A percentile compares a stretch with the other conserved stretches of the same genome.
Conservation (phyloP, 1,140 invertebrate species). For the Bacillus rossius region DNA sequence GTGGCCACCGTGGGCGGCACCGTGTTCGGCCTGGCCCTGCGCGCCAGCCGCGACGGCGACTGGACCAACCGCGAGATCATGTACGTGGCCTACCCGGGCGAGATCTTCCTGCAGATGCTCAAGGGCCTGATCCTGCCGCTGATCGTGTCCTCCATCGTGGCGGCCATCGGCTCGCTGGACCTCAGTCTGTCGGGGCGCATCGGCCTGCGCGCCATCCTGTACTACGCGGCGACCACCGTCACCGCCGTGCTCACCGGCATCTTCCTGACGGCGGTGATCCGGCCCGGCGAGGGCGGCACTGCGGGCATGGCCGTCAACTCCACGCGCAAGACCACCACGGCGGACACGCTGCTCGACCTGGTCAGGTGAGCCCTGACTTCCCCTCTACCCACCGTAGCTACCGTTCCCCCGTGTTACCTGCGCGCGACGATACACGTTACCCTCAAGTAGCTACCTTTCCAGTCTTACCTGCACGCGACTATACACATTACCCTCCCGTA, state of each 20-base stretch:
- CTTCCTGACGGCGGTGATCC: slow-evolving; percentile 75
- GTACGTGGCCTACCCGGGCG: slow-evolving; percentile 86
- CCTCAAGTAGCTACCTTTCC: too few relatives aligned
- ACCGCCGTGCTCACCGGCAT: slow-evolving; percentile 85
- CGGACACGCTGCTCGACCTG: slow-evolving; percentile 91
- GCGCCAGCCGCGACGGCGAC: slow-evolving; percentile 44
- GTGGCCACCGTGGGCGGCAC: slow-evolving; percentile 73
- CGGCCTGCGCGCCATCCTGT: slow-evolving; percentile 72
- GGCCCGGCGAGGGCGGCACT: slow-evolving; percentile 65
- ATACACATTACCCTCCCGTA: too few relatives aligned
- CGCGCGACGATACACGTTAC: too few relatives aligned
- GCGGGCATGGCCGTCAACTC: slow-evolving; percentile 38
- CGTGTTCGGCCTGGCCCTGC: slow-evolving; percentile 67
- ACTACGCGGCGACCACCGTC: slow-evolving; percentile 88
- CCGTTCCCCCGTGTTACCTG: too few relatives aligned
- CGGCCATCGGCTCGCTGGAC: slow-evolving; percentile 79
- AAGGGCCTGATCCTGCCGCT: slow-evolving; percentile 86
- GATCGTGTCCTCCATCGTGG: slow-evolving; percentile 80
- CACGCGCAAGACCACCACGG: slow-evolving; percentile 66
- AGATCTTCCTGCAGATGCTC: slow-evolving; percentile 87
- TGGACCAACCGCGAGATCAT: slow-evolving; percentile 72
- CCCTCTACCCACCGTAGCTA: too few relatives aligned
- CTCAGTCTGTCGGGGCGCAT: slow-evolving; percentile 68
- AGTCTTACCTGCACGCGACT: too few relatives aligned
- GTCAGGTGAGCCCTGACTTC: slow-evolving; percentile 60